Evolutionary conservation across 2,797 vertebrate species (phyloP).

Genomic region (Thalassophryne amazonica): DNA sequence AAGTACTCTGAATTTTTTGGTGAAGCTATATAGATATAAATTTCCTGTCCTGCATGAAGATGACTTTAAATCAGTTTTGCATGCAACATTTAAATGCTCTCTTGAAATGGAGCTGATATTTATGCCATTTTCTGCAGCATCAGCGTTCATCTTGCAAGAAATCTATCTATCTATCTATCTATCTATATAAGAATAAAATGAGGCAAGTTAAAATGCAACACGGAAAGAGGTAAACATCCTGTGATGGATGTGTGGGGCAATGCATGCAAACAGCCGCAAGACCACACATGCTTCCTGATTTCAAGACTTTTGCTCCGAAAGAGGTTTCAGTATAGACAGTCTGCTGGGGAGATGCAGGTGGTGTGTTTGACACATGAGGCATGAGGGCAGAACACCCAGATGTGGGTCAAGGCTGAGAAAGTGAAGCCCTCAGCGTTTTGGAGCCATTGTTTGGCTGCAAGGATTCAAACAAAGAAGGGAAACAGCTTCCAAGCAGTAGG

Average conservation of each 20-base stretch:
- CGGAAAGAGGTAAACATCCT: not conserved
- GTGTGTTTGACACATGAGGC: conserved; percentile 20
- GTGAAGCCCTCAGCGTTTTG: conserved; percentile 14
- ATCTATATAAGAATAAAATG: too few species aligned
- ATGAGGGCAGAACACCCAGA: conserved; percentile 66
- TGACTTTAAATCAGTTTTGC: not conserved
- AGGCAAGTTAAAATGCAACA: too few species aligned
- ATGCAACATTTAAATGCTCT: not conserved
- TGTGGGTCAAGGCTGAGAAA: conserved; percentile 40
- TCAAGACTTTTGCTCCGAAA: not conserved
- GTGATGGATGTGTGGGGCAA: not conserved
- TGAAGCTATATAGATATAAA: not conserved
- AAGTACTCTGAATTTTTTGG: conserved; percentile 51
- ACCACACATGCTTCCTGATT: conserved; percentile 43
- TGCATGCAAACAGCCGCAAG: not conserved
- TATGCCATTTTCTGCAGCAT: too few species aligned
- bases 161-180: too few species aligned
- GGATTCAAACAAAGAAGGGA: not conserved
- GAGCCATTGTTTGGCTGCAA: not conserved
- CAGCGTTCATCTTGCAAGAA: too few species aligned
- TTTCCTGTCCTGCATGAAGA: conserved; percentile 9
- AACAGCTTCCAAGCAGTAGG: conserved; percentile 1
- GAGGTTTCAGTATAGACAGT: not conserved
- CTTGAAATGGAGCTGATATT: too few species aligned
- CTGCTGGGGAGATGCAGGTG: conserved; percentile 15